phyloP scores from a whole-genome alignment of 1,140 invertebrate genomes.

The Drosophila subpulchrella region DNA sequence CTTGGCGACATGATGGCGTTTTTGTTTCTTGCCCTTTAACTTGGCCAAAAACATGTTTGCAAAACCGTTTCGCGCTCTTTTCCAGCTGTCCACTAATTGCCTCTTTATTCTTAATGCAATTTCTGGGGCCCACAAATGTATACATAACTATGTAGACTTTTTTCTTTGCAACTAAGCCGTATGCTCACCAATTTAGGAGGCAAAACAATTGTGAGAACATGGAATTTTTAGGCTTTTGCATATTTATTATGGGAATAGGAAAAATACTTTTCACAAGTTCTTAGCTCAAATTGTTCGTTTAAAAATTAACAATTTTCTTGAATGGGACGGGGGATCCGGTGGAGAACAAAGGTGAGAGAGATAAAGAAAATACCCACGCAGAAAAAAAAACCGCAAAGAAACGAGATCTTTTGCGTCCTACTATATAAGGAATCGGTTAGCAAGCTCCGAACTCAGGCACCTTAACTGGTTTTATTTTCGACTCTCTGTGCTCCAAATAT shows the following conservation, averaged over 20 bases:
- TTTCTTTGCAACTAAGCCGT: conserved; percentile 6
- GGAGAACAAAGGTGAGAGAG: conserved; percentile 23
- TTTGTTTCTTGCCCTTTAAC: conserved; percentile 48
- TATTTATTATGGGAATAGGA: conserved; percentile 39
- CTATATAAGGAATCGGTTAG: conserved; percentile 34
- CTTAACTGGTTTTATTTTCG: conserved; percentile 2
- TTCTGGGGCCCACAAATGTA: background rate
- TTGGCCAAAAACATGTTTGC: conserved; percentile 42
- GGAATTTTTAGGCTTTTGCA: conserved; percentile 22
- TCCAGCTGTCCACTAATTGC: conserved; percentile 29
- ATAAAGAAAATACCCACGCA: conserved; percentile 15
- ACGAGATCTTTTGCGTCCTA: background rate
- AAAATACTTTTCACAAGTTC: conserved; percentile 36
- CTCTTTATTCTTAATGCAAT: conserved; percentile 44
- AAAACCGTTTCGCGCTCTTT: conserved; percentile 14
- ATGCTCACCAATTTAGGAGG: conserved; percentile 9
- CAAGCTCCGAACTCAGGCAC: background rate
- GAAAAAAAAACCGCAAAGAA: background rate
- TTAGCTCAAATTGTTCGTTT: conserved; percentile 44
- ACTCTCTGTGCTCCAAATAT: background rate
- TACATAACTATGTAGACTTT: conserved; percentile 36
- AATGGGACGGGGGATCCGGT: conserved; percentile 10
- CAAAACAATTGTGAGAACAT: conserved; percentile 59
- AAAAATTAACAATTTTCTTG: conserved; percentile 15
- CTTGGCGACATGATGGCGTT: conserved; percentile 40